Evolutionary conservation across 2,113 vertebrate species (phyloP), one percentile per base, ranked within the genome.

Genomic region (Xiphophorus couchianus): DNA sequence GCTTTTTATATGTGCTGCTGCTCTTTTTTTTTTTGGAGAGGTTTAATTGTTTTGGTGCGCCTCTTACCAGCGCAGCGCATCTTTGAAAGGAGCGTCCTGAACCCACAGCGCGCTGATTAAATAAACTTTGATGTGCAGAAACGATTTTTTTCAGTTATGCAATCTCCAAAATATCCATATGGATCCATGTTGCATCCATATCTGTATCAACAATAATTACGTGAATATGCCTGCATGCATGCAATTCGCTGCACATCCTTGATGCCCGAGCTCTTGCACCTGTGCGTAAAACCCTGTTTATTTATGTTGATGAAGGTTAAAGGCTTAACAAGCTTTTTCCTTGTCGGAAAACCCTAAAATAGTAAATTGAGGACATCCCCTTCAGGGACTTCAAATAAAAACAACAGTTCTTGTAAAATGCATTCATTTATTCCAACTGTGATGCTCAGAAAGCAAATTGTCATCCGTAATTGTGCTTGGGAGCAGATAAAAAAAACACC

Each of bases 121-220:
- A 66, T 29, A 7, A 90, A 92, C 84, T 91, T 91, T 89, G 29
- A 88, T 68, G 64, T 42, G 14, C 4, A 44, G 1, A 29, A 1
- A 15, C 22, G 73, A 14, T 3, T 5, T 71, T 2, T 33, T 6
- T 67, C 4, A 29, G 42, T 11, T 22, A 66, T 25, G 60, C 31
- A 60, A 61, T 42, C 29, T 33, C 28, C 35, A 60, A 67, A 75
- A 17, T 67, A 60, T n/a, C 5, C 11, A 31, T n/a, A 1, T 62
- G 33, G 29, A 30, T 3, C 28, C 28, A 28, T 28, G 28, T 28
- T 28, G 0, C 0, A 54, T 31, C 27, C 48, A 66, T 64, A 17
- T 33, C 8, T 58, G 22, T n/a, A n/a, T 25, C 19, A n/a, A 58
- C 25, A 58, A 58, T 22, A 9, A 58, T n/a, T 58, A n/a, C 14